These are phyloP conservation scores for Pardosa pseudoannulata DNA, from an alignment of 2,888 invertebrate species.

Conservation along the genomic window DNA sequence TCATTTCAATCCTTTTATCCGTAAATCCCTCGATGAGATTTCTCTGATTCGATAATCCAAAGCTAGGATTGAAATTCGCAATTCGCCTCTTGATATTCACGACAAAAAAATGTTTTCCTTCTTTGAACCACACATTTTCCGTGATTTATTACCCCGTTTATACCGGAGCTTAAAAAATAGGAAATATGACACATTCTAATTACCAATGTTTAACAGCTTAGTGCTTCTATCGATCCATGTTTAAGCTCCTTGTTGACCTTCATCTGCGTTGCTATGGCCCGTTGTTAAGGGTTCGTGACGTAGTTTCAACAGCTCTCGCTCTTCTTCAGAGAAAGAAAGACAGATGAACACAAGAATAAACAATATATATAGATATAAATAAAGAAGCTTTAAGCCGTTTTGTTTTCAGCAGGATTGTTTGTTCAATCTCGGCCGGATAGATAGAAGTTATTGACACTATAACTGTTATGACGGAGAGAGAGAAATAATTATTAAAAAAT, in stretches of 20 bases:
- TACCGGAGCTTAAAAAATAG: not conserved
- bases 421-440: not conserved
- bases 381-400: not conserved
- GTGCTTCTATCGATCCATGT: slow-evolving; percentile 36
- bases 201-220: slow-evolving; percentile 23
- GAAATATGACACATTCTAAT: slow-evolving; percentile 42
- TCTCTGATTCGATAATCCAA: no score
- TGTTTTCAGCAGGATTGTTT: slow-evolving; percentile 7
- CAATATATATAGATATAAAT: not conserved
- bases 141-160: not conserved
- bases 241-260: slow-evolving; percentile 37
- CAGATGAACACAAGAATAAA: not conserved
- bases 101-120: not conserved
- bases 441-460: not conserved
- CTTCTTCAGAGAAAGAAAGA: slow-evolving; percentile 14
- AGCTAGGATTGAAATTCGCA: no score
- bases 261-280: slow-evolving; percentile 54
- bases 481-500: not conserved
- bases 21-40: no score
- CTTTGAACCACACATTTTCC: not conserved
- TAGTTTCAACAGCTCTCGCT: slow-evolving; percentile 19
- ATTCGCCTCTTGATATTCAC: no score
- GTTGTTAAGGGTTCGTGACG: slow-evolving; percentile 57
- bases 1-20: no score
- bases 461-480: not conserved